Conservation (phyloP, 1,140 invertebrate genomes). For the Sitobion miscanthi region DNA sequence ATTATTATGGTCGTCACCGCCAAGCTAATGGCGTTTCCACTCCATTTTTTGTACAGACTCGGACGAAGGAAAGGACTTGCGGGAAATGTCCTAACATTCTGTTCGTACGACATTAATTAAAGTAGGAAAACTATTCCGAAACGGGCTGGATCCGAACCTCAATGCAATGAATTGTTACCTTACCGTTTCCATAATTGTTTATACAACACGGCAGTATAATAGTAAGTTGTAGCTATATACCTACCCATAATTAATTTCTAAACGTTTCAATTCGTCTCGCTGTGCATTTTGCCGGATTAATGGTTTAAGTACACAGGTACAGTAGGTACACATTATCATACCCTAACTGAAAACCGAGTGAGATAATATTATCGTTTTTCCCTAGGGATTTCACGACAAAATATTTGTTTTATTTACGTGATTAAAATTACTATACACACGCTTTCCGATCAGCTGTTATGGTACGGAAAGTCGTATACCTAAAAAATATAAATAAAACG, state of each 20-base stretch:
- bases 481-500: not conserved
- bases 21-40: not conserved
- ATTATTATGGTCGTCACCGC: too few relatives aligned
- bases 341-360: not conserved
- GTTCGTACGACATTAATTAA: constrained; percentile 2
- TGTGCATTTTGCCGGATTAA: not conserved
- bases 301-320: not conserved
- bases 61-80: not conserved
- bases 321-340: not conserved
- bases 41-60: not conserved
- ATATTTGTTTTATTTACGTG: not conserved
- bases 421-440: not conserved
- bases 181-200: not conserved
- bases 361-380: not conserved
- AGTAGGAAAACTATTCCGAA: not conserved
- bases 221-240: too few relatives aligned
- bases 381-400: not conserved
- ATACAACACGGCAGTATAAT: not conserved
- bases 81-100: not conserved
- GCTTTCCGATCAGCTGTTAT: not conserved
- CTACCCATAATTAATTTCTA: not conserved
- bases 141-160: not conserved
- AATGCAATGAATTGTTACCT: not conserved
- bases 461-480: not conserved
- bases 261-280: not conserved